These are phyloP conservation scores for Lucinisca nassula DNA, from an alignment of 2,888 invertebrate genomes.

Conservation along the genomic window DNA sequence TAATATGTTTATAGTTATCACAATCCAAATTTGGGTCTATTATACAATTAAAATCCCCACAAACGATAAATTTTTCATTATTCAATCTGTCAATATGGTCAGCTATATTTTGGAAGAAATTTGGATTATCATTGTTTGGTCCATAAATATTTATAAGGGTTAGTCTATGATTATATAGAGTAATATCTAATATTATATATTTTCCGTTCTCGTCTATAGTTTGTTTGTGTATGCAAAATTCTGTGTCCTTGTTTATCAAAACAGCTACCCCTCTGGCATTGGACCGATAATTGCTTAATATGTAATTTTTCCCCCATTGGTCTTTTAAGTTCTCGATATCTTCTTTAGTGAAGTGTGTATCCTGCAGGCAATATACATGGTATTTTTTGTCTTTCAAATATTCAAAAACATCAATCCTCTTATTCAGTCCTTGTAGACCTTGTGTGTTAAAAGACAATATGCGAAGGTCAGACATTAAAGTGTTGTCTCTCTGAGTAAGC, in stretches of 20 bases:
- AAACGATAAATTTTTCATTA: background rate
- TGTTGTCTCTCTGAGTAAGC: too few species aligned
- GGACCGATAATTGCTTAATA: background rate
- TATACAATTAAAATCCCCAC: background rate
- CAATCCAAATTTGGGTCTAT: background rate
- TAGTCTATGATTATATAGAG: background rate
- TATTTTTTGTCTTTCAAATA: background rate
- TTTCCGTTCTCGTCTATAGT: background rate
- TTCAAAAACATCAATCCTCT: conserved; percentile 10
- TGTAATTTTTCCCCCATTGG: conserved; percentile 7
- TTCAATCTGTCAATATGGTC: background rate
- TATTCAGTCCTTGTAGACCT: background rate
- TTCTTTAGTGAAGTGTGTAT: conserved; percentile 6
- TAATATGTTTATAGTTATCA: background rate
- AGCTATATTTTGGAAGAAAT: background rate
- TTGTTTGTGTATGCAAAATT: background rate
- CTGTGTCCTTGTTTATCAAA: conserved; percentile 18
- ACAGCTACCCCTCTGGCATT: conserved; percentile 13
- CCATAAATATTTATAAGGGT: background rate
- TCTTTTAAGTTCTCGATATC: background rate
- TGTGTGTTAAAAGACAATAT: too few species aligned
- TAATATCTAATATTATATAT: background rate
- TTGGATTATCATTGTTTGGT: background rate
- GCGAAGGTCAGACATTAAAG: too few species aligned
- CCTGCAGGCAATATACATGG: conserved; percentile 18